Base-by-base conservation (phyloP, 2,888 invertebrate species). In the Drosophila merina region DNA sequence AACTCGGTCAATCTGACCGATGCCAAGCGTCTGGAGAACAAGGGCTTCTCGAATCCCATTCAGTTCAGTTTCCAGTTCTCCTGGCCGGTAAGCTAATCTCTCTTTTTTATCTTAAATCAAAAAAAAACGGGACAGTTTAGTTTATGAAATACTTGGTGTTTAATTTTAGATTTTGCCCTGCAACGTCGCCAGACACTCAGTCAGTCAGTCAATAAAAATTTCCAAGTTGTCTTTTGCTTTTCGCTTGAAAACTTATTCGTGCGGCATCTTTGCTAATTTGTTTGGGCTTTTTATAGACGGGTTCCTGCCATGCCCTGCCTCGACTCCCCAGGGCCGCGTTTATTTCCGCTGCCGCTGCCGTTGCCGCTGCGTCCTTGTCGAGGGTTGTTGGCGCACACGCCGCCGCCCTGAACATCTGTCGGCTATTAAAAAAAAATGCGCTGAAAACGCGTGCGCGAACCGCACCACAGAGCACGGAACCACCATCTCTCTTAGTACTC, bases 21-120 rank as follows among this genome's bases (percentile, higher is more conserved):
- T 77, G 74, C 86, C 58, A 89, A 84, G 57, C 79, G 76, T 49
- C 77, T 87, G 54, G 88, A 88, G 64, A 91, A 77, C 72, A 89
- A 87, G 75, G 90, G 79, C 57, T 96, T 96, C 92, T 94, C 94
- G 91, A 97, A 97, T 93, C 96, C 97, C 91, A 96, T 98, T 92
- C 94, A 95, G 88, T 97, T 97, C 91, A 96, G 96, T 75, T 97
- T 99, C 93, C 96, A 97, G 91, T 98, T 98, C 92, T 95, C 97
- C 88, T 99, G 99, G 99, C 98, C 98, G 96, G 99, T 99, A 94
- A 97, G 98, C 57, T 7, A 25, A 38, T 31, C 31, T 9, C 31
- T 8, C 2, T 31, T 8, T 3, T 9, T 9, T n/a, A n/a, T n/a
- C n/a, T 1, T 10, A 4, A 36, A 4, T 4, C 4, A 36, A 4